phyloP scores from a whole-genome alignment of 2,888 invertebrate genomes.

The Serrognathus titanus region DNA sequence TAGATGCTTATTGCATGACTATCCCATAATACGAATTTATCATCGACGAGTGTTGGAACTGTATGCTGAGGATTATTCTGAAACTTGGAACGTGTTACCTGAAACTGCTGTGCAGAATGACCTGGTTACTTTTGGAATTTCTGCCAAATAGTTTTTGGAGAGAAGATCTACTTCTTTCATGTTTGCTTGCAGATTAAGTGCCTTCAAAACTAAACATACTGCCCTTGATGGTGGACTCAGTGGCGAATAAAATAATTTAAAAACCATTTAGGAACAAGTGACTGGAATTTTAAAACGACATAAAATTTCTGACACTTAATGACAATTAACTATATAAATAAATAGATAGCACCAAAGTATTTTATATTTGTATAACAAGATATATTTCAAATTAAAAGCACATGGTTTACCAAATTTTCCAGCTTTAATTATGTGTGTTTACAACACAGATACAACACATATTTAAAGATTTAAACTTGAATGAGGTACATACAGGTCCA shows the following conservation, averaged over 20 bases:
- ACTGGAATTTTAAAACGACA: too few species aligned
- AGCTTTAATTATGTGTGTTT: too few species aligned
- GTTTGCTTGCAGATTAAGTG: conserved; percentile 49
- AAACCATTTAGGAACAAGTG: neutral
- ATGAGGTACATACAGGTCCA: too few species aligned
- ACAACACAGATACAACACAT: too few species aligned
- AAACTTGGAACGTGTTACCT: conserved; percentile 5
- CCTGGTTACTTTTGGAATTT: conserved; percentile 46
- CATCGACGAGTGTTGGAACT: conserved; percentile 57
- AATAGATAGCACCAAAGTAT: too few species aligned
- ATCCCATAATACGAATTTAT: conserved; percentile 51
- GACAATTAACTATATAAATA: too few species aligned
- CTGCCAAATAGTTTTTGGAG: conserved; percentile 42
- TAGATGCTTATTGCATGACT: conserved; percentile 54
- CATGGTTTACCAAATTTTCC: too few species aligned
- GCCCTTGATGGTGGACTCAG: conserved; percentile 56
- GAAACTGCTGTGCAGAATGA: neutral
- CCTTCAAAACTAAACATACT: conserved; percentile 52
- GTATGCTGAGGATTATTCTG: conserved; percentile 56
- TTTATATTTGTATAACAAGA: too few species aligned
- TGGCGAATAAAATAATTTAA: conserved; percentile 34
- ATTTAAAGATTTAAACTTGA: too few species aligned
- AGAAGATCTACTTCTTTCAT: conserved; percentile 51
- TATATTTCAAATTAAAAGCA: too few species aligned
- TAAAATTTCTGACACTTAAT: too few species aligned